Evolutionary conservation across 2,888 invertebrate species (phyloP).

Genomic region (Itoplectis maculator): DNA sequence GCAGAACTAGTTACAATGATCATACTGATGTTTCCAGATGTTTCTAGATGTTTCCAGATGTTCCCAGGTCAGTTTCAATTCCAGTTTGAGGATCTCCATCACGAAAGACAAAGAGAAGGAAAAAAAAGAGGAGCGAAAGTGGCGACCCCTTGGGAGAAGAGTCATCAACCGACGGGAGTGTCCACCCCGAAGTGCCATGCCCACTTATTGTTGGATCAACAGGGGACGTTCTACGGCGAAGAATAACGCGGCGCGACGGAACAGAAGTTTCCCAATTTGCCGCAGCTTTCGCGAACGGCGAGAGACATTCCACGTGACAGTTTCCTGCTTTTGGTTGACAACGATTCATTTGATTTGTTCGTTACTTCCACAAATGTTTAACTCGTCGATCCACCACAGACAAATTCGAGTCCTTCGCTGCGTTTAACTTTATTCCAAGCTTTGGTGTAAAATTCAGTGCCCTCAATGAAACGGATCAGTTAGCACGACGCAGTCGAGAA

Average conservation of each 20-base stretch:
- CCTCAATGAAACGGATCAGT: background rate
- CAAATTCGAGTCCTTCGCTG: no score
- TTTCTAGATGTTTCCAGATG: no score
- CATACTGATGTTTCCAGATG: background rate
- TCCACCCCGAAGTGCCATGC: constrained; percentile 34
- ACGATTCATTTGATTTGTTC: no score
- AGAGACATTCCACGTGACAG: background rate
- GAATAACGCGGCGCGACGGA: constrained; percentile 62
- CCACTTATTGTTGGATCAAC: constrained; percentile 51
- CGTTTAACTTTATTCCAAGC: no score
- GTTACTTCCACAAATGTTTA: no score
- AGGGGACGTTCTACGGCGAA: constrained; percentile 12
- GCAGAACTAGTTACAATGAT: background rate
- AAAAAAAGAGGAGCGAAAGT: constrained; percentile 43
- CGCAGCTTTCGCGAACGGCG: constrained; percentile 58
- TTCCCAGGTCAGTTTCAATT: background rate
- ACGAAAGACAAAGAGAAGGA: background rate
- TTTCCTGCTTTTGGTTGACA: background rate
- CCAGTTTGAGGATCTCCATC: constrained; percentile 39
- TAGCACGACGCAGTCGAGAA: background rate
- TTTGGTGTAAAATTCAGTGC: background rate
- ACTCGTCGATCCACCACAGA: no score
- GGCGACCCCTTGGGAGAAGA: constrained; percentile 31
- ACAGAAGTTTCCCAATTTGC: constrained; percentile 72
- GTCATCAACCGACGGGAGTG: constrained; percentile 31